These are phyloP conservation scores for Epinephelus moara DNA, from an alignment of 2,113 vertebrate genomes.

Conservation along the genomic window DNA sequence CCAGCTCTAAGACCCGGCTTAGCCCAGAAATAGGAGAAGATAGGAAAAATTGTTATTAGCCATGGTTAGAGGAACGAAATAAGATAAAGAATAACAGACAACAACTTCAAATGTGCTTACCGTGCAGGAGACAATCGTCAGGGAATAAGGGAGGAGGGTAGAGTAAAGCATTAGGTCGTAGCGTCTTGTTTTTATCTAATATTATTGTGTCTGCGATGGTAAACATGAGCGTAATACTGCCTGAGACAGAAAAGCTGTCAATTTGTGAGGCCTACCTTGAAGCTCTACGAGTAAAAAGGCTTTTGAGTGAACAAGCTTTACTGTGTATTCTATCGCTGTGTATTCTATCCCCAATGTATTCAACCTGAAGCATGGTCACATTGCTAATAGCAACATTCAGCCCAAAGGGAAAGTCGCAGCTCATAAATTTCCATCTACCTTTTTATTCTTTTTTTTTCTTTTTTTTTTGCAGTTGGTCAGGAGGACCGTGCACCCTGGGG, in stretches of 20 bases:
- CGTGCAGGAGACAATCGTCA: conserved; percentile 64
- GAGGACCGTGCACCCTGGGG: conserved; percentile 48
- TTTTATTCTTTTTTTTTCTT: conserved; percentile 15
- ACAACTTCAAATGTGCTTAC: conserved; percentile 78
- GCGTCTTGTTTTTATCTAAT: conserved; percentile 55
- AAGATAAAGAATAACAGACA: conserved; percentile 78
- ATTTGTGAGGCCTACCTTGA: conserved; percentile 36
- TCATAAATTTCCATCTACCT: conserved; percentile 60
- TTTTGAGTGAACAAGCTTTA: conserved; percentile 36
- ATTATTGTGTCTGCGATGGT: conserved; percentile 26
- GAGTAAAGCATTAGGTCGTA: conserved; percentile 34
- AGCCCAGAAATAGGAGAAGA: conserved; percentile 78
- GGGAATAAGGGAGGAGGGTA: conserved; percentile 32
- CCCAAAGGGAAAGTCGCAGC: conserved; percentile 61
- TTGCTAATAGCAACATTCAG: conserved; percentile 57
- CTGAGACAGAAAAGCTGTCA: conserved; percentile 30
- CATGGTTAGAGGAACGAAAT: conserved; percentile 69
- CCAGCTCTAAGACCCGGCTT: conserved; percentile 78
- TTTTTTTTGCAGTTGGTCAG: conserved; percentile 46
- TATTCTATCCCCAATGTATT: conserved; percentile 50
- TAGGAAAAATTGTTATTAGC: conserved; percentile 77
- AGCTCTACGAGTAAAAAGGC: conserved; percentile 31
- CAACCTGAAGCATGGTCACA: conserved; percentile 44
- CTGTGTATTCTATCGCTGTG: conserved; percentile 33
- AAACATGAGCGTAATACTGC: conserved; percentile 52